Evolutionary conservation across 2,797 vertebrate species (phyloP).

Genomic region (Muscicapa comitata): DNA sequence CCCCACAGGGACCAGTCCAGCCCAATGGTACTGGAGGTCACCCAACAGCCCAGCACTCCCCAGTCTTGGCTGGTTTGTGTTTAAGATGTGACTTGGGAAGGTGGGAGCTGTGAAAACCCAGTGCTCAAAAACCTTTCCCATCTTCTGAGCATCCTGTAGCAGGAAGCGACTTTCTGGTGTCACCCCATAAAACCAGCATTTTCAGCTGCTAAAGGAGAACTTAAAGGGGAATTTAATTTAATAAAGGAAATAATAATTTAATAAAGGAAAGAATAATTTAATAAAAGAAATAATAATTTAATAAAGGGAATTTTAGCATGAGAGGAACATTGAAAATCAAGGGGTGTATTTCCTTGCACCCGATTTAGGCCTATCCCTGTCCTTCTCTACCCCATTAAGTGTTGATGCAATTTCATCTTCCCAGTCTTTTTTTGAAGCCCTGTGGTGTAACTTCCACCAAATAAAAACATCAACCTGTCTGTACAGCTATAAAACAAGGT

Average conservation of each 20-base stretch:
- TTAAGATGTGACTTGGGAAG: not conserved
- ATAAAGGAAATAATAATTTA: not conserved
- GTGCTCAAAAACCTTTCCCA: not conserved
- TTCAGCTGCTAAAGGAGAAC: not conserved
- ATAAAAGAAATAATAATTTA: not conserved
- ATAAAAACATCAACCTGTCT: not conserved
- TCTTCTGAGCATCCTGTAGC: not conserved
- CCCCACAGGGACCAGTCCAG: not conserved
- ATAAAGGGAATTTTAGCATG: not conserved
- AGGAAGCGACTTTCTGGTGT: not conserved
- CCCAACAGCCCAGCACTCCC: not conserved
- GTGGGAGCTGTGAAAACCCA: not conserved
- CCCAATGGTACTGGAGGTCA: not conserved
- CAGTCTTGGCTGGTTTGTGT: not conserved
- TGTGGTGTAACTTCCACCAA: not conserved
- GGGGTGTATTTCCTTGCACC: not conserved
- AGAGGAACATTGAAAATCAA: fast-evolving
- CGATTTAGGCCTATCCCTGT: not conserved
- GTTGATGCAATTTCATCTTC: not conserved
- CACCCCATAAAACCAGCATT: not conserved
- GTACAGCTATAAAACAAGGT: not conserved
- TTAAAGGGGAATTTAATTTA: not conserved
- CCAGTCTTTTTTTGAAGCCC: not conserved
- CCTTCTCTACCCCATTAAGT: not conserved
- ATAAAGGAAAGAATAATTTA: not conserved